phyloP scores from a whole-genome alignment of 2,888 invertebrate genomes.

The Cremastobaeus sp. region DNA sequence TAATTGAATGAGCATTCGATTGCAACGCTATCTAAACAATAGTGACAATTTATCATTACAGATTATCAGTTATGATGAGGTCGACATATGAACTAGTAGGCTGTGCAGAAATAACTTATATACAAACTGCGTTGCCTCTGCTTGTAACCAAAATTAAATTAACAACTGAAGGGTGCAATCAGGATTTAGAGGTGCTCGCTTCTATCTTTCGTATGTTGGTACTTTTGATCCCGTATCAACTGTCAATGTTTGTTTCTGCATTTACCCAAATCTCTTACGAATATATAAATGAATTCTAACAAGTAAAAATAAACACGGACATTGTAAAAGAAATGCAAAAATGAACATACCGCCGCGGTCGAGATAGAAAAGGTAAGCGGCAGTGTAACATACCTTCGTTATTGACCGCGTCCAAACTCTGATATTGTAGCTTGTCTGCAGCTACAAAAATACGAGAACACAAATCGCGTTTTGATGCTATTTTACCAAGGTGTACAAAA shows the following conservation, averaged over 20 bases:
- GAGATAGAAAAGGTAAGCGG: conserved; percentile 48
- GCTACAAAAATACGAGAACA: conserved; percentile 78
- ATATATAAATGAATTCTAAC: not conserved
- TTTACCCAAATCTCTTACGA: not conserved
- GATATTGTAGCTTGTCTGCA: conserved; percentile 82
- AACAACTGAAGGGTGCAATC: conserved; percentile 34
- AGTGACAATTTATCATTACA: conserved; percentile 36
- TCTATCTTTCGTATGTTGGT: conserved; percentile 52
- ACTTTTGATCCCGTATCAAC: conserved; percentile 12
- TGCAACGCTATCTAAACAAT: conserved; percentile 37
- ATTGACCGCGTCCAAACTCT: conserved; percentile 84
- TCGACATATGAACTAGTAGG: conserved; percentile 50
- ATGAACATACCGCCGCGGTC: conserved; percentile 14
- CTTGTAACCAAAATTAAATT: conserved; percentile 33
- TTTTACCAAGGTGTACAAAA: not conserved
- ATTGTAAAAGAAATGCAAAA: conserved; percentile 16
- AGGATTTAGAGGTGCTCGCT: conserved; percentile 15
- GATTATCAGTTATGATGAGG: conserved; percentile 38
- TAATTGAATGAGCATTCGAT: conserved; percentile 23
- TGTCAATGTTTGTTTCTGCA: not conserved
- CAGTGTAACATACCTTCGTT: conserved; percentile 81
- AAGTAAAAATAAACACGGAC: conserved; percentile 16
- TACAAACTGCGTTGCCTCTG: conserved; percentile 49
- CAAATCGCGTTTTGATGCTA: conserved; percentile 50
- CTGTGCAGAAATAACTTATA: conserved; percentile 54